Conservation (phyloP, 2,888 invertebrate species). For the Pheosia tremula region DNA sequence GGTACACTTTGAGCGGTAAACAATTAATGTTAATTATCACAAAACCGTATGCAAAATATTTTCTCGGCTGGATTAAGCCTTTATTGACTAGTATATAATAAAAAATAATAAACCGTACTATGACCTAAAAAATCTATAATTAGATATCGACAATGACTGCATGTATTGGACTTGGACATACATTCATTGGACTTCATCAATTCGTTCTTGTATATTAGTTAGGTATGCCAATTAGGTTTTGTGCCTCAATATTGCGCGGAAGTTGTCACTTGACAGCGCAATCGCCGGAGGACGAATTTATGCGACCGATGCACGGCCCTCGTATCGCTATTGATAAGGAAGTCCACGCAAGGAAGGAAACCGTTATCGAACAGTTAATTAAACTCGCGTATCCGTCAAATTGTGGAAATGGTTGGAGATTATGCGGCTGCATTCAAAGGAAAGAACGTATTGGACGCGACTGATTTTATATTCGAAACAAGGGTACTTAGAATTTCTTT, state of each 20-base stretch:
- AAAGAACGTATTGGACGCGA: not conserved
- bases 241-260: slow-evolving; percentile 32
- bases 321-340: slow-evolving; percentile 33
- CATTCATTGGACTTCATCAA: not conserved
- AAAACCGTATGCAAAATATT: too few relatives aligned
- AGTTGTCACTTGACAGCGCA: slow-evolving; percentile 42
- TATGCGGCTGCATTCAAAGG: not conserved
- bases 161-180: too few relatives aligned
- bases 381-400: slow-evolving; percentile 24
- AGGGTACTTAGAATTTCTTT: too few relatives aligned
- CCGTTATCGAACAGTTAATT: slow-evolving; percentile 34
- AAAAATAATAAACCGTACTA: too few relatives aligned
- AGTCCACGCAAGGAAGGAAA: slow-evolving; percentile 32
- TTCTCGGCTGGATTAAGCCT: too few relatives aligned
- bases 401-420: slow-evolving; percentile 10
- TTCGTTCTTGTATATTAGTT: slow-evolving; percentile 11
- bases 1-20: too few relatives aligned
- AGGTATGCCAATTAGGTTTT: slow-evolving; percentile 9
- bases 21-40: too few relatives aligned
- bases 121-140: too few relatives aligned
- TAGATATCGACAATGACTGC: too few relatives aligned
- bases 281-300: slow-evolving; percentile 30
- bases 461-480: not conserved
- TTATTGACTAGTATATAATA: too few relatives aligned
- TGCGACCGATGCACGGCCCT: slow-evolving; percentile 17